These are phyloP conservation scores for Cepaea hortensis DNA, from an alignment of 2,888 invertebrate genomes.

Conservation along the genomic window DNA sequence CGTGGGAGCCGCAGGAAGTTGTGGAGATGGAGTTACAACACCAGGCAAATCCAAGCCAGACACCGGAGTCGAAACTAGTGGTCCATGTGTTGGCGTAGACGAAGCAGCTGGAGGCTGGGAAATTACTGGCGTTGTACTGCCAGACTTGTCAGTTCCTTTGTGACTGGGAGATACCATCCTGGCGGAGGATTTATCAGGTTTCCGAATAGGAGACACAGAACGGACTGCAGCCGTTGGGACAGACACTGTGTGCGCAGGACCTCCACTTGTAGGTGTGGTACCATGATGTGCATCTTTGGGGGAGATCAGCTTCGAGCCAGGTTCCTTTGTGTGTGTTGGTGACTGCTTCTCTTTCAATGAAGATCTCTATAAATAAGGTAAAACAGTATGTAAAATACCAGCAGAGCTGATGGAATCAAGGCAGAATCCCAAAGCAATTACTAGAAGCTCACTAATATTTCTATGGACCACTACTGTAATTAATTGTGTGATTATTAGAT, in stretches of 20 bases:
- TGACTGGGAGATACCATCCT: conserved; percentile 31
- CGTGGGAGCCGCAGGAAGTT: background rate
- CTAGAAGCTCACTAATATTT: no score
- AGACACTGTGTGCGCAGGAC: background rate
- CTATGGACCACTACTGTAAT: no score
- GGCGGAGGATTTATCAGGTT: background rate
- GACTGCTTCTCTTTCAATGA: conserved; percentile 33
- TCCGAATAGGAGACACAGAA: conserved; percentile 21
- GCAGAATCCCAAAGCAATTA: no score
- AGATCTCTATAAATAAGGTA: conserved; percentile 11
- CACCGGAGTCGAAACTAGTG: background rate
- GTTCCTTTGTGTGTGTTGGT: background rate
- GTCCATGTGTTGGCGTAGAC: conserved; percentile 46
- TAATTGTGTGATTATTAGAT: no score
- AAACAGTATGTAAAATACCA: background rate
- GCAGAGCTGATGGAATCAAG: no score
- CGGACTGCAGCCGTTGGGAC: conserved; percentile 2
- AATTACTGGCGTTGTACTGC: conserved; percentile 42
- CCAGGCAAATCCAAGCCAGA: background rate
- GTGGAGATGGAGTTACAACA: conserved; percentile 2
- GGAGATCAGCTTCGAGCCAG: conserved; percentile 4
- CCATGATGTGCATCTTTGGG: conserved; percentile 29
- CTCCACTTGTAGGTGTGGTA: conserved; percentile 2
- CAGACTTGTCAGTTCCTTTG: conserved; percentile 5
- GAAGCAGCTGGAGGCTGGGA: conserved; percentile 52